Base-by-base conservation (phyloP, 1,140 invertebrate genomes). In the Drosophila orena region DNA sequence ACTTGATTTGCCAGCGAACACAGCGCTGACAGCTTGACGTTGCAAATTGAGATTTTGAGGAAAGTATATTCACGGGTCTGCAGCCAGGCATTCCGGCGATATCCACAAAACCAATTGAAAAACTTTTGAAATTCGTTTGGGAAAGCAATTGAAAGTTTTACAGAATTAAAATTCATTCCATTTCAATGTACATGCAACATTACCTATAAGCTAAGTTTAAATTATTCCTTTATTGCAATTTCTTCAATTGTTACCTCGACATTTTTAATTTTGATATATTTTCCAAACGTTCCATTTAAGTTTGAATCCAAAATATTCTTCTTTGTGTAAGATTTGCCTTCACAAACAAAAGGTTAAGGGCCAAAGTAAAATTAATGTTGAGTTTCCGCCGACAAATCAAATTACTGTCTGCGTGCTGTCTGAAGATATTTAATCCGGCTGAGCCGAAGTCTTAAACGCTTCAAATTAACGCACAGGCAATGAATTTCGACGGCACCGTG, bases 391-490 rank as follows among this genome's bases (percentile, higher is more conserved):
- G 34, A 73, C 66, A 83, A 89, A 88, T 89, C 79, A 79, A 88
- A 88, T 88, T 88, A 88, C 66, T 76, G 83, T 86, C 83, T 88
- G 66, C 68, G 60, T 75, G 71, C 62, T 79, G 84, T 89, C 84
- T 88, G 64, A 83, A 61, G 66, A 62, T 69, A 89, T 83, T 88
- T 76, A 54, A 81, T 72, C 74, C 77, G 65, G 69, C 66, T 73
- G 56, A 70, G 65, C 66, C 66, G 71, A 81, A 84, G 54, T 62
- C 66, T 27, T 44, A 70, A 75, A 65, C 47, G 47, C 79, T 68
- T 79, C 71, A 89, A 89, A 83, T 89, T 81, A 89, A 84, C 79
- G 73, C 84, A 70, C 68, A 57, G 55, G 57, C 77, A 89, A 73
- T 89, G 68, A 89, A 71, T 60, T 89, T 79, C 57, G 60, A 65